phyloP scores from a whole-genome alignment of 2,797 vertebrate species.

The Australoheros facetus region DNA sequence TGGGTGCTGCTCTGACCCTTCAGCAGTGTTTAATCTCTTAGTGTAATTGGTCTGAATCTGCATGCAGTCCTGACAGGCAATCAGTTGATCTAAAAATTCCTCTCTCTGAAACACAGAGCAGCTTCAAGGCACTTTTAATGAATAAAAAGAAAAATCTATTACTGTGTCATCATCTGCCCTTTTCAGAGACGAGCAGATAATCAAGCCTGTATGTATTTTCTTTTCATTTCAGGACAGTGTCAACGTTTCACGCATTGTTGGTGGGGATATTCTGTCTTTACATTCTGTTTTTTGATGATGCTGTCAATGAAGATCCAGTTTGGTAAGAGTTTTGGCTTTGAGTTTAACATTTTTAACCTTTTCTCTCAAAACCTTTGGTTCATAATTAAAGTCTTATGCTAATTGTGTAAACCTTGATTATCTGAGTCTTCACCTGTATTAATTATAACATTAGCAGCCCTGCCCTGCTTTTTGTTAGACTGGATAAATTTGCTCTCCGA shows the following conservation, averaged over 20 bases:
- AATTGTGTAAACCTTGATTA: not conserved
- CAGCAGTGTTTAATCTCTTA: slow-evolving; percentile 67
- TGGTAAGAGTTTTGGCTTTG: slow-evolving; percentile 85
- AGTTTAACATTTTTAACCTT: not conserved
- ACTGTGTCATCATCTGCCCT: not conserved
- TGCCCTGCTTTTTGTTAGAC: not conserved
- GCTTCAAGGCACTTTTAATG: slow-evolving; percentile 10
- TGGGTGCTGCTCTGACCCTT: slow-evolving; percentile 49
- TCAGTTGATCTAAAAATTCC: slow-evolving; percentile 52
- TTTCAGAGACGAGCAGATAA: not conserved
- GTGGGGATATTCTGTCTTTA: slow-evolving; percentile 92
- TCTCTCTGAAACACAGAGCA: slow-evolving; percentile 16
- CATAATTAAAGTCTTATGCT: not conserved
- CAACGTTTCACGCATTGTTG: slow-evolving; percentile 93
- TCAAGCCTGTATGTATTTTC: not conserved
- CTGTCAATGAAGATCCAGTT: slow-evolving; percentile 88
- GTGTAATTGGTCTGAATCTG: slow-evolving; percentile 66
- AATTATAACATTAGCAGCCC: not conserved
- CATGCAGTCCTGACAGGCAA: slow-evolving; percentile 53
- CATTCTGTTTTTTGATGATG: slow-evolving; percentile 90
- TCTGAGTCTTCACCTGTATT: not conserved
- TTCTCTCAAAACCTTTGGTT: not conserved
- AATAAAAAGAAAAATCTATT: slow-evolving; percentile 8
- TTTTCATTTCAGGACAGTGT: slow-evolving; percentile 87
- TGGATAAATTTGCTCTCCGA: not conserved